These are phyloP conservation scores for Cryptus armator DNA, from an alignment of 2,888 invertebrate genomes.

Conservation along the genomic window DNA sequence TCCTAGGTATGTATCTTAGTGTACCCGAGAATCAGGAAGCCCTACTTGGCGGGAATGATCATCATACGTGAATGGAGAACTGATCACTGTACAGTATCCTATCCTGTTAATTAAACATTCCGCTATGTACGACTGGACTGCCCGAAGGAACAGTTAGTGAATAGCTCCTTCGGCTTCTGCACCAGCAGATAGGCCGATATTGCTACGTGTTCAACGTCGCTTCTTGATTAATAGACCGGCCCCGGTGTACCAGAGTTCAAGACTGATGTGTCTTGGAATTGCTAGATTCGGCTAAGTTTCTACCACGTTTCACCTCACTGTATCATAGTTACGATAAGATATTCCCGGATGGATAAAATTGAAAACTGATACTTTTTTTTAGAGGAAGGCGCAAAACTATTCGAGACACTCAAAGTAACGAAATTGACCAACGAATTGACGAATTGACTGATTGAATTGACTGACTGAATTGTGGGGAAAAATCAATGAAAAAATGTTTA, in stretches of 20 bases:
- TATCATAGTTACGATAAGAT: neutral
- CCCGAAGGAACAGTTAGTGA: conserved; percentile 35
- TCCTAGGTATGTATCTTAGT: neutral
- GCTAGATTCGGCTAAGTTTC: conserved; percentile 9
- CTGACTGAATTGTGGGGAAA: too few relatives aligned
- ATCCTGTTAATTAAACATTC: conserved; percentile 59
- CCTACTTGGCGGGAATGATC: neutral
- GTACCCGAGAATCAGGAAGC: neutral
- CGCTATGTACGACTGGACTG: conserved; percentile 35
- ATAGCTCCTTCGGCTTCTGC: conserved; percentile 45
- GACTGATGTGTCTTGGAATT: conserved; percentile 24
- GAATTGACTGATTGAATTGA: too few relatives aligned
- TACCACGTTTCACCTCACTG: neutral
- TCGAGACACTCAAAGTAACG: too few relatives aligned
- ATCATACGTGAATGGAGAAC: conserved; percentile 48
- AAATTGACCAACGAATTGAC: too few relatives aligned
- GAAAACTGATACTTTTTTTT: too few relatives aligned
- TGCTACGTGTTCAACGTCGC: conserved; percentile 58
- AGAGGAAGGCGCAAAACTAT: too few relatives aligned
- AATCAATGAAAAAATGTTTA: too few relatives aligned
- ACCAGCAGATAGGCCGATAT: conserved; percentile 40
- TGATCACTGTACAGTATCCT: conserved; percentile 33
- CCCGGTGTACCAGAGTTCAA: conserved; percentile 17
- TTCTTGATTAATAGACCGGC: conserved; percentile 54
- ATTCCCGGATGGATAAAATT: too few relatives aligned